Evolutionary conservation across 2,113 vertebrate genomes (phyloP), one percentile per base, ranked within the genome.

Genomic region (Prolemur simus): DNA sequence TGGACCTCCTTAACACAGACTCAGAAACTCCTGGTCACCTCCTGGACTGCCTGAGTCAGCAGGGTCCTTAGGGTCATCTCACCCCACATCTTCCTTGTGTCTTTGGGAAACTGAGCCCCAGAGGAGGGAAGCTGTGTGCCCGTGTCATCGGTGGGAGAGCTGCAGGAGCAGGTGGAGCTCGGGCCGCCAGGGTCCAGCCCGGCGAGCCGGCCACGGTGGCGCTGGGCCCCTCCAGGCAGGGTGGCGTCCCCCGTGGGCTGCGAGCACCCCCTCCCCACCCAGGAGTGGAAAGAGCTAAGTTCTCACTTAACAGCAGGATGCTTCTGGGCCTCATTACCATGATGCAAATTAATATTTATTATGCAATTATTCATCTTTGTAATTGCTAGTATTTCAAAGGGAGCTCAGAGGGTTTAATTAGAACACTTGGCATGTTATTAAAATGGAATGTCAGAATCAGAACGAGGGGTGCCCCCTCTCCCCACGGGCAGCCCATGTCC

Each of bases 301-400:
- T 73, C 94, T 90, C 94, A 76, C 82, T 92, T 58, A 91, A 86
- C 92, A 91, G 94, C 88, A 34, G 91, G 97, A 47, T 12, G 94
- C 94, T 87, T 90, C 95, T n/a, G 56, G 91, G 97, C 83, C 94
- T 97, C 96, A 87, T 96, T 93, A 96, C 37, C 10, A 64, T 78
- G 91, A 96, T 95, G 94, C 91, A 96, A 95, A 97, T 97, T 97
- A 96, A 96, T 98, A 97, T 97, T 97, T 97, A 97, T 98, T 96
- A 97, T 94, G 97, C 91, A 97, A 97, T 97, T 97, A 97, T 98
- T 97, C 97, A 93, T 97, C 97, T 97, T 96, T 49, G 73, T 97
- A 97, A 98, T 97, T 96, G 97, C 94, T 87, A 86, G 96, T 74
- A 89, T 97, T 97, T 97, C 96, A 97, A 80, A 97, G 85, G 58